A percentile compares a stretch with the other conserved stretches of the same genome.
Conservation (phyloP, 2,888 invertebrate genomes). For the Stenodera caucasica region DNA sequence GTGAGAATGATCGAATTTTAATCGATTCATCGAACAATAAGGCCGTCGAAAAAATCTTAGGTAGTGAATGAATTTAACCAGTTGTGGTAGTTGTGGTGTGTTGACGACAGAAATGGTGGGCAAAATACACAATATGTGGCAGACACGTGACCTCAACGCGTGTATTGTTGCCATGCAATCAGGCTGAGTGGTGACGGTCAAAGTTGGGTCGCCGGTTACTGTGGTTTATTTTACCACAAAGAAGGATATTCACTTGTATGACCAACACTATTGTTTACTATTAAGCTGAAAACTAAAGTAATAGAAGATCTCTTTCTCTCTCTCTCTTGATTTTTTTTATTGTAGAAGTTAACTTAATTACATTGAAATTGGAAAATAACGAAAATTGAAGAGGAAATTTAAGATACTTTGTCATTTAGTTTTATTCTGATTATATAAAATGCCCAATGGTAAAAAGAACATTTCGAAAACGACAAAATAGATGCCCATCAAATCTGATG, state of each 20-base stretch:
- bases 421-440: not conserved
- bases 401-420: not conserved
- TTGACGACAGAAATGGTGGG: not conserved
- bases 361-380: not conserved
- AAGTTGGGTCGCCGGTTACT: constrained; percentile 30
- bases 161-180: constrained; percentile 43
- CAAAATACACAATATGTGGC: constrained; percentile 42
- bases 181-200: constrained; percentile 47
- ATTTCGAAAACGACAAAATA: not conserved
- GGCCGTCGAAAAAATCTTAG: not conserved
- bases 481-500: not conserved
- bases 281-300: not conserved
- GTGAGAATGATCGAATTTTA: too few species aligned
- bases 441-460: not conserved
- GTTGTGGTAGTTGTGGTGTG: constrained; percentile 8
- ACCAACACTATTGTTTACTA: not conserved
- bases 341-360: not conserved
- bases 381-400: not conserved
- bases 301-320: not conserved
- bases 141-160: constrained; percentile 39
- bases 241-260: constrained; percentile 29
- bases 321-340: not conserved
- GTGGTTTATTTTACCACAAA: constrained; percentile 31
- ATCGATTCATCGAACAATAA: too few species aligned
- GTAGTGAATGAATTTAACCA: not conserved